These are phyloP conservation scores for Tragelaphus strepsiceros DNA, from an alignment of 2,113 vertebrate species.

Conservation along the genomic window DNA sequence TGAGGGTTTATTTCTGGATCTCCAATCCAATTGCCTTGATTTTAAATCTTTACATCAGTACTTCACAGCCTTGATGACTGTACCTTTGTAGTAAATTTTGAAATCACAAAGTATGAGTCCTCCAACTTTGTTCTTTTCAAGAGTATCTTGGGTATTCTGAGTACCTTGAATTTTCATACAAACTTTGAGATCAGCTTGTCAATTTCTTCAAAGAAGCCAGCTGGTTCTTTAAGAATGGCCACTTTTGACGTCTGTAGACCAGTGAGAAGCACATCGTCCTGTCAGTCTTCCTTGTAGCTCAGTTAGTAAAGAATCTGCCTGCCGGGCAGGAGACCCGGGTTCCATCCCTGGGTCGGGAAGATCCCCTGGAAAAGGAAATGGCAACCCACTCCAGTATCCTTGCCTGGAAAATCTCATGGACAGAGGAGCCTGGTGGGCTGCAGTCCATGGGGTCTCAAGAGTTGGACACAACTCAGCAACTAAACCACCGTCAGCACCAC, in stretches of 20 bases:
- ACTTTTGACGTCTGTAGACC: not conserved
- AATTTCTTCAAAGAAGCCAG: not conserved
- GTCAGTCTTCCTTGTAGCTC: not conserved
- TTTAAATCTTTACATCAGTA: too few relatives aligned
- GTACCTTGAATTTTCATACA: too few relatives aligned
- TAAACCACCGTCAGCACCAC: not conserved
- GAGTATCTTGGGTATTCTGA: too few relatives aligned
- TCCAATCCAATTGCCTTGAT: not conserved
- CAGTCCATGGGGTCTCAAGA: not conserved
- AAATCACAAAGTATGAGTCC: too few relatives aligned
- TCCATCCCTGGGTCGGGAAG: not conserved
- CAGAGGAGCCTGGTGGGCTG: not conserved
- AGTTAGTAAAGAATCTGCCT: not conserved
- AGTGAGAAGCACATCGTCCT: not conserved
- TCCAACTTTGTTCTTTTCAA: too few relatives aligned
- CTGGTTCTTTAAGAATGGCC: not conserved
- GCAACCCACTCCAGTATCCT: too few relatives aligned
- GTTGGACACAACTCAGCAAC: not conserved
- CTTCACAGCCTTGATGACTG: too few relatives aligned
- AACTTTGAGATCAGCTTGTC: not conserved
- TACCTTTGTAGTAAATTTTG: too few relatives aligned
- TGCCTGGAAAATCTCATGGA: not conserved
- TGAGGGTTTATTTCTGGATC: not conserved
- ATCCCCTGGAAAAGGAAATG: too few relatives aligned
- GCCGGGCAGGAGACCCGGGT: too few relatives aligned